Evolutionary conservation across 53 echinoderm and acorn worm species (phyloP).

Genomic region (Stichopus horrens): DNA sequence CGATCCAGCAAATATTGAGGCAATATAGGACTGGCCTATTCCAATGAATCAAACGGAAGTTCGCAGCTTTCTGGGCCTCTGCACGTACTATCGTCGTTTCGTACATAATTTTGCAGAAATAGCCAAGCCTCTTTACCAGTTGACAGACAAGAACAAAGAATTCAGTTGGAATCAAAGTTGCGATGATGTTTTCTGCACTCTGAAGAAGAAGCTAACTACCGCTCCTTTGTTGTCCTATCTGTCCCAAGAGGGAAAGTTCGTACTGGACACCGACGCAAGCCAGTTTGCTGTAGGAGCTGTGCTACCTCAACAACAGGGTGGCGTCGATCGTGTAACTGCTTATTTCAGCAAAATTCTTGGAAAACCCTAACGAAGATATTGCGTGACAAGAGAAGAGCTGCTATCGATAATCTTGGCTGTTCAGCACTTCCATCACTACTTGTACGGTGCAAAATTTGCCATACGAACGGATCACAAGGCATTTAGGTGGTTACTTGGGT

Average conservation of each 20-base stretch:
- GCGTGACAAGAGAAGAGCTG: not conserved
- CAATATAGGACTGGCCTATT: constrained; percentile 38
- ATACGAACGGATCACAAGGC: no score
- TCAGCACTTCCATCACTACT: not conserved
- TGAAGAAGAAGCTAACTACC: not conserved
- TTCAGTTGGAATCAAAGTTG: no score
- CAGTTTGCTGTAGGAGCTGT: not conserved
- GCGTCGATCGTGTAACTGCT: not conserved
- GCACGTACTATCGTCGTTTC: constrained; percentile 35
- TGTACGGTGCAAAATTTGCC: not conserved
- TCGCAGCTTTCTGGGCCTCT: constrained; percentile 32
- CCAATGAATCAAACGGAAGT: constrained; percentile 22
- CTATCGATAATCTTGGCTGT: not conserved
- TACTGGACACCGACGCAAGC: not conserved
- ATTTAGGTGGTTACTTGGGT: no score
- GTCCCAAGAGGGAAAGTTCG: not conserved
- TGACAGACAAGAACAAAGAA: constrained; percentile 41
- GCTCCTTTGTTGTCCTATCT: not conserved
- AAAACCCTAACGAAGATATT: not conserved
- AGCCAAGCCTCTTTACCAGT: constrained; percentile 32
- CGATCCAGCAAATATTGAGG: constrained; percentile 24
- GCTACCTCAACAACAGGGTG: not conserved
- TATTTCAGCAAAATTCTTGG: not conserved
- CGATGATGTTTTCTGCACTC: no score
- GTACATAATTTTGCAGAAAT: constrained; percentile 28